Evolutionary conservation across 1,140 invertebrate genomes (phyloP), one percentile per base, ranked within the genome.

Genomic region (Drosophila sp.): DNA sequence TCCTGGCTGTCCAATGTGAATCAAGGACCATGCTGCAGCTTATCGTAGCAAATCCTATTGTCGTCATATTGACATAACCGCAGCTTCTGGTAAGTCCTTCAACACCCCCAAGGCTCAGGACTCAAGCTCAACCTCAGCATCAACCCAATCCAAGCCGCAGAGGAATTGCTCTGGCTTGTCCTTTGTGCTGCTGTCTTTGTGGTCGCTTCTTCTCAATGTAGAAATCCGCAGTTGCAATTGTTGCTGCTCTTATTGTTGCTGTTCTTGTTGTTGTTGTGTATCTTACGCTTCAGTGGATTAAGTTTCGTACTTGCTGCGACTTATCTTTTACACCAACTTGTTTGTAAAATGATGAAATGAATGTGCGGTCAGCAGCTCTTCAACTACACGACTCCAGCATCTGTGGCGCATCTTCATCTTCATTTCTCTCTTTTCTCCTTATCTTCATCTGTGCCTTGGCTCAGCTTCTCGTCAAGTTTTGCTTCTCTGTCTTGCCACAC

Each of bases 11-110:
- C 74, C 56, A 46, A 48, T 58, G 36, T 53, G 63, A 79, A 83
- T 73, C 80, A 80, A 77, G 80, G 81, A 71, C 73, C 78, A 72
- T 54, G 53, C 63, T 69, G 80, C 63, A 82, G 82, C 82, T 86
- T 86, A 86, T 78, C 75, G 82, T 70, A 64, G 75, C 75, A 86
- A 86, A 86, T 86, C 82, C 82, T 86, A 86, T 86, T 86, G 82
- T 86, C 82, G 82, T 89, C 82, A 82, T 86, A 86, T 86, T 86
- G 82, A 87, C 82, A 86, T 82, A 87, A 87, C 82, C 82, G 82
- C 78, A 86, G 73, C 74, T 71, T 51, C 59, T 40, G 45, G 32
- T 32, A 32, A 38, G 59, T 66, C 72, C 78, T 58, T 34, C 57
- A 53, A 13, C 40, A 71, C 61, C 18, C 41, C 41, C 7, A 11